A percentile compares a stretch with the other conserved stretches of the same genome.
These are phyloP conservation scores for Scytalopus superciliaris DNA, from an alignment of 2,113 vertebrate genomes.

Conservation along the genomic window DNA sequence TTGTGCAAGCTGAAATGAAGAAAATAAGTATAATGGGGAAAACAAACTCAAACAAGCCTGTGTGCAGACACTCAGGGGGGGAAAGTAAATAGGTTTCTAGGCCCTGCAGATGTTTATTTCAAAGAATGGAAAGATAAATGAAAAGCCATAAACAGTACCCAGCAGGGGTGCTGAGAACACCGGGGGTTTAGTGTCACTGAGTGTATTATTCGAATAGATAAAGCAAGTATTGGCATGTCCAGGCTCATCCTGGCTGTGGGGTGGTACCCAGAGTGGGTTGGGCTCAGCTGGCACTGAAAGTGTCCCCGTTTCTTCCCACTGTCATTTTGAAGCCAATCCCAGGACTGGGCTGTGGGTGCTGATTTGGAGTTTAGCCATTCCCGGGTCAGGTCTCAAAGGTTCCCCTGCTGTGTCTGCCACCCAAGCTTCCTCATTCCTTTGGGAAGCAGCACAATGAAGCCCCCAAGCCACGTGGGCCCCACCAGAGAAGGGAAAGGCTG, in stretches of 20 bases:
- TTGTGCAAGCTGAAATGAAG: neutral
- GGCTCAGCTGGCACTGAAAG: neutral
- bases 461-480: neutral
- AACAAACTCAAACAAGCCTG: neutral
- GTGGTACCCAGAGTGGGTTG: neutral
- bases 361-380: neutral
- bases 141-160: neutral
- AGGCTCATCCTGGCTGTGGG: neutral
- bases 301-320: neutral
- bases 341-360: neutral
- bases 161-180: fast-evolving
- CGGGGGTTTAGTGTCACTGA: neutral
- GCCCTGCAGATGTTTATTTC: neutral
- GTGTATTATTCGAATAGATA: neutral
- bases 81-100: neutral
- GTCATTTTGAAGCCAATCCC: neutral
- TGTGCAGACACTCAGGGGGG: neutral
- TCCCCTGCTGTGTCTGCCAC: neutral
- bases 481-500: neutral
- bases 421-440: neutral
- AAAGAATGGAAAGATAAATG: neutral
- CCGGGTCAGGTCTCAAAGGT: neutral
- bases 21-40: neutral
- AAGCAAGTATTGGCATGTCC: neutral
- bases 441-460: neutral